Percentiles rank a stretch among this genome's conserved stretches.
Evolutionary conservation across 2,797 vertebrate species (phyloP).

Genomic region (Prionace glauca): DNA sequence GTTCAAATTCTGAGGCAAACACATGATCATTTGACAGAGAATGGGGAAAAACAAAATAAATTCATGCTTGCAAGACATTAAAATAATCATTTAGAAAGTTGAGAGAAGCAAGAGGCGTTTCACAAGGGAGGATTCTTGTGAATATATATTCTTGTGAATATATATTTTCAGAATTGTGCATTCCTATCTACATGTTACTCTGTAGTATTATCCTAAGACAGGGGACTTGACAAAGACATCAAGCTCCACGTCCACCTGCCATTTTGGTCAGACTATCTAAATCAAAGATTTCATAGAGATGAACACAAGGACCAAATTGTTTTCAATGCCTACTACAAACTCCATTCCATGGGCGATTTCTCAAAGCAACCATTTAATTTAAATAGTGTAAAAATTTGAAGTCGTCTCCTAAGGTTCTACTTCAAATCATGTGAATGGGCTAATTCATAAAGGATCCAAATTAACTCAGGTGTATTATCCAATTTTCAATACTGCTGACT

Average conservation of each 20-base stretch:
- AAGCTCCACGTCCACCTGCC: not conserved
- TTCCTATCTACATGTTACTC: not conserved
- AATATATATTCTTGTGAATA: not conserved
- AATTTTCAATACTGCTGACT: not conserved
- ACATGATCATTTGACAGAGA: not conserved
- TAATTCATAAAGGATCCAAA: not conserved
- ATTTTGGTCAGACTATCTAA: not conserved
- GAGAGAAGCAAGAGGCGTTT: not conserved
- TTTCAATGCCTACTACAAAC: not conserved
- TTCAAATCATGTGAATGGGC: not conserved
- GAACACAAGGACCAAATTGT: not conserved
- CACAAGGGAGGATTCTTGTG: not conserved
- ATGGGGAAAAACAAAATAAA: not conserved
- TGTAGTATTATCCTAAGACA: not conserved
- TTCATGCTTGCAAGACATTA: not conserved
- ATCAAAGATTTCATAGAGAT: not conserved
- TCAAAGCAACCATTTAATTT: not conserved
- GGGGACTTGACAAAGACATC: not conserved
- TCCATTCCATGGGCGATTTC: not conserved
- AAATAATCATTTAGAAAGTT: constrained; percentile 7
- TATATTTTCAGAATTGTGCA: not conserved
- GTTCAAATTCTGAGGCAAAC: not conserved
- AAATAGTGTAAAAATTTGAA: not conserved
- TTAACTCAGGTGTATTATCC: not conserved
- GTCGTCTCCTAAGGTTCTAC: not conserved